Conservation (phyloP, 2,113 vertebrate species). For the Pelobates fuscus region DNA sequence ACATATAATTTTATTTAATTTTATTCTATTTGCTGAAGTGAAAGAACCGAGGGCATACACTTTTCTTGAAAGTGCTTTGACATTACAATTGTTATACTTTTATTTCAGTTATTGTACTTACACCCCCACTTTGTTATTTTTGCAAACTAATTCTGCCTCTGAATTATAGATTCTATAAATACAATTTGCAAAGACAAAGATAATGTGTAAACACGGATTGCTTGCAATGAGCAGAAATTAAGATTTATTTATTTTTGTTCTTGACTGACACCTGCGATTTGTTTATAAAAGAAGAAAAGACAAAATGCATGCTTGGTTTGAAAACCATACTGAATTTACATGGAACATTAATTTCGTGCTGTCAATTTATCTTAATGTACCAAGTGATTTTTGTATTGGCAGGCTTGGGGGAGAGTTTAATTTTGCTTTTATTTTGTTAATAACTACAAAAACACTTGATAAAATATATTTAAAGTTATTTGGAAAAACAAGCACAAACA, state of each 20-base stretch:
- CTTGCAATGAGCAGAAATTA: background rate
- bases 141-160: background rate
- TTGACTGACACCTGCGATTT: background rate
- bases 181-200: background rate
- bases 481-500: too few relatives aligned
- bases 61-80: slow-evolving; percentile 7
- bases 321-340: background rate
- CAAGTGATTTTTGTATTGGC: background rate
- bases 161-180: background rate
- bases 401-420: too few relatives aligned
- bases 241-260: background rate
- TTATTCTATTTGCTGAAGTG: background rate
- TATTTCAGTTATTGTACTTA: background rate
- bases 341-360: background rate
- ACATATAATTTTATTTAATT: slow-evolving; percentile 4
- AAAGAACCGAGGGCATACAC: slow-evolving; percentile 8
- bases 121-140: background rate
- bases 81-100: slow-evolving; percentile 1
- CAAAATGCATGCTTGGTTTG: background rate
- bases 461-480: too few relatives aligned
- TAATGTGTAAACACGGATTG: background rate
- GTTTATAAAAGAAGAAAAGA: background rate
- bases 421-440: too few relatives aligned
- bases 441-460: too few relatives aligned
- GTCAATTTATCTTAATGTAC: background rate